Percentiles rank a stretch among this genome's conserved stretches.
Evolutionary conservation across 2,113 vertebrate genomes (phyloP).

Genomic region (Myanophis thanlyinensis): DNA sequence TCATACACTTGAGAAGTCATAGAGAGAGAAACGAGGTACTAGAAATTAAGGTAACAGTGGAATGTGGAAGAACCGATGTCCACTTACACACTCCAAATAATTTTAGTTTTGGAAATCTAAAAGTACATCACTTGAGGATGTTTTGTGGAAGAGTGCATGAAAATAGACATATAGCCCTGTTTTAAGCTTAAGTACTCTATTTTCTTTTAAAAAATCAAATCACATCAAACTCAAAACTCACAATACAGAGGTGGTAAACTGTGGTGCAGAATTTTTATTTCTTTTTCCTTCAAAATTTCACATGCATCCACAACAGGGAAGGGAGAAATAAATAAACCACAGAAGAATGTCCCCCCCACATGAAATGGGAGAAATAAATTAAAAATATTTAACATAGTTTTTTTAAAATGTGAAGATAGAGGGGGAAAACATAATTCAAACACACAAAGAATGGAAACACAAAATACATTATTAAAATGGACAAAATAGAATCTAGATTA

Average conservation of each 20-base stretch:
- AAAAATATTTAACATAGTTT: conserved; percentile 22
- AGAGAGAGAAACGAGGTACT: neutral
- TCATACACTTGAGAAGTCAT: neutral
- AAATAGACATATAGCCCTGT: conserved; percentile 9
- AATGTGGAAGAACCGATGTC: neutral
- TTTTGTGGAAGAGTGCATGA: neutral
- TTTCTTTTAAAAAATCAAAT: conserved; percentile 17
- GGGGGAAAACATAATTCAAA: neutral
- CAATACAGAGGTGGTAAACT: conserved; percentile 15
- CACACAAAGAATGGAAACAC: conserved; percentile 13
- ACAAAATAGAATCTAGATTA: conserved; percentile 14
- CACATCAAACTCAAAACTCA: conserved; percentile 29
- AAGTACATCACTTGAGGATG: neutral
- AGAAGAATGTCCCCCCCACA: conserved; percentile 5
- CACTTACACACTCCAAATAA: neutral
- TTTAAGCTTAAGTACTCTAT: conserved; percentile 7
- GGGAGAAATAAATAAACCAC: conserved; percentile 33
- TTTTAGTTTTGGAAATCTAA: neutral
- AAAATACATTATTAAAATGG: conserved; percentile 27
- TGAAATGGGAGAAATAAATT: conserved; percentile 33
- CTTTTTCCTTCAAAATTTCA: conserved; percentile 21
- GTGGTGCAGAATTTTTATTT: conserved; percentile 29
- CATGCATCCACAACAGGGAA: conserved; percentile 33
- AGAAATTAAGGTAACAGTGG: neutral
- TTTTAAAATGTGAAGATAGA: neutral